These are phyloP conservation scores for Sebastes itinus DNA, from an alignment of 2,797 vertebrate species.

Conservation along the genomic window DNA sequence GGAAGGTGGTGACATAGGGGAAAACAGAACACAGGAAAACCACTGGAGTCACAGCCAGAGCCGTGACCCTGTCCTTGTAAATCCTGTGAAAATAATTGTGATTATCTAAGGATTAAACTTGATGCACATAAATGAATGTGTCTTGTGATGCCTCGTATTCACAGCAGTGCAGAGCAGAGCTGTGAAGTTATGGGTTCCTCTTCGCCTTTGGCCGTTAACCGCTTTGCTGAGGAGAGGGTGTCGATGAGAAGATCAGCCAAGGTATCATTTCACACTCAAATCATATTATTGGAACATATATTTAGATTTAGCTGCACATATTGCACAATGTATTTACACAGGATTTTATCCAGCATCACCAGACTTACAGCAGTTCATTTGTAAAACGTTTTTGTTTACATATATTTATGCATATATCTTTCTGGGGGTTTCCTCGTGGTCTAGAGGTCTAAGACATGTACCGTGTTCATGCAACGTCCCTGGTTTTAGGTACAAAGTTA, in stretches of 20 bases:
- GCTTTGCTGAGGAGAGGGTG: conserved; percentile 71
- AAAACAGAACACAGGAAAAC: too few species aligned
- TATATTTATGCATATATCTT: not conserved
- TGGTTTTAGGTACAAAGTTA: not conserved
- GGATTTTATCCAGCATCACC: not conserved
- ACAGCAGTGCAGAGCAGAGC: conserved; percentile 55
- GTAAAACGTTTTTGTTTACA: not conserved
- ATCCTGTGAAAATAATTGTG: not conserved
- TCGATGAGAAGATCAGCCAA: conserved; percentile 76
- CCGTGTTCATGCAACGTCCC: not conserved
- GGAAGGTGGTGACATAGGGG: too few species aligned
- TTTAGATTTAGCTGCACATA: not conserved
- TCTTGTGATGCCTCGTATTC: conserved; percentile 6
- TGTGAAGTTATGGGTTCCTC: conserved; percentile 30
- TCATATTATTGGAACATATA: not conserved
- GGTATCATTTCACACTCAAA: conserved; percentile 55
- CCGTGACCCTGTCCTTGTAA: not conserved
- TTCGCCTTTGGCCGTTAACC: conserved; percentile 66
- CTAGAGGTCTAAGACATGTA: not conserved
- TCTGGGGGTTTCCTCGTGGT: not conserved
- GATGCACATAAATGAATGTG: not conserved
- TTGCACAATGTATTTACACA: not conserved
- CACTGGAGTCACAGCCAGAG: too few species aligned
- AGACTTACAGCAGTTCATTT: not conserved
- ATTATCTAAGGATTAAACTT: not conserved